Evolutionary conservation across 2,797 vertebrate species (phyloP).

Genomic region (Hafferia zeledoni): DNA sequence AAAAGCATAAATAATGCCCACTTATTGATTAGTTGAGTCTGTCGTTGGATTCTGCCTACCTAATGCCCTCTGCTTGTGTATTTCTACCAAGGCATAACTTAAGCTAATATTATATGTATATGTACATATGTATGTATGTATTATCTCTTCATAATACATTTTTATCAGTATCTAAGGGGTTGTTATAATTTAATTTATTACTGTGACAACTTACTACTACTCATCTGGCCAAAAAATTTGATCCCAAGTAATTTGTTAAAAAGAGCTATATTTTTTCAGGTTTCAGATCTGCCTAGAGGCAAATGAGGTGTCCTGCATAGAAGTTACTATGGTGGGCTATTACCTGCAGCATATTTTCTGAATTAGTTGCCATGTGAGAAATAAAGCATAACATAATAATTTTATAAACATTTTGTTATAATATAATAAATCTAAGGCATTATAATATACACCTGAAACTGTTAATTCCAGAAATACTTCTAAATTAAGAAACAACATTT

Average conservation of each 20-base stretch:
- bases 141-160: not conserved
- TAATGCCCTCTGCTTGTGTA: not conserved
- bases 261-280: not conserved
- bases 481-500: not conserved
- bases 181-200: not conserved
- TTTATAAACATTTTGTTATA: not conserved
- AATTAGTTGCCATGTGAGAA: not conserved
- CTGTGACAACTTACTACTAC: not conserved
- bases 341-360: not conserved
- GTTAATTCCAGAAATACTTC: not conserved
- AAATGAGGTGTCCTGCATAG: not conserved
- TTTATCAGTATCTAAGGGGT: not conserved
- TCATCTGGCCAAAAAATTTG: not conserved
- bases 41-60: not conserved
- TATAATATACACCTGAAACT: not conserved
- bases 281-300: not conserved
- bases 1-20: not conserved
- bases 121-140: not conserved
- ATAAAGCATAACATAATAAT: not conserved
- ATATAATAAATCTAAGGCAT: not conserved
- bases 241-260: not conserved
- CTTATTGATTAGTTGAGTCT: not conserved
- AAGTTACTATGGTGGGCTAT: not conserved
- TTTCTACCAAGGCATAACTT: not conserved
- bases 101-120: not conserved